These are phyloP conservation scores for Laothoe populi DNA, from an alignment of 2,888 invertebrate species.

Conservation along the genomic window DNA sequence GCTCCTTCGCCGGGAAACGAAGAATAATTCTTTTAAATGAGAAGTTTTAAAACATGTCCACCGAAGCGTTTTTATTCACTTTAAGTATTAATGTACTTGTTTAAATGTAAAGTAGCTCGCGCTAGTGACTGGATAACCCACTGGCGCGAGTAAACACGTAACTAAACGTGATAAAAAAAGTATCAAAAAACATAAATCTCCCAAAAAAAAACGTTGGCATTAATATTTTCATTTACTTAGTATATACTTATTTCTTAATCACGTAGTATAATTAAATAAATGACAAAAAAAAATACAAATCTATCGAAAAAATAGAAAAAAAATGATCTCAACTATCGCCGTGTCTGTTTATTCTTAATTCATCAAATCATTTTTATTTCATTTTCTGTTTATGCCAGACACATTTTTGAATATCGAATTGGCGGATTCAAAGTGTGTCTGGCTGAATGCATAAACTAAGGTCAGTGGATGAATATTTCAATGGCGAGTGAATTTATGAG, in stretches of 20 bases:
- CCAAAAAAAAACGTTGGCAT: slow-evolving; percentile 39
- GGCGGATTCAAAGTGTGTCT: no score
- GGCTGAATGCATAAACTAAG: no score
- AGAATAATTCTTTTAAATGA: slow-evolving; percentile 1
- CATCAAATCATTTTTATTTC: neutral
- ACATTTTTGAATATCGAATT: neutral
- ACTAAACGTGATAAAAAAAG: slow-evolving; percentile 33
- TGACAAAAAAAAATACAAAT: slow-evolving; percentile 72
- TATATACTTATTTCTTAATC: slow-evolving; percentile 56
- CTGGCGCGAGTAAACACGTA: neutral
- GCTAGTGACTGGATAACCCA: neutral
- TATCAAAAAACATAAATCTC: slow-evolving; percentile 30
- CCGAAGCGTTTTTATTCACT: slow-evolving; percentile 14
- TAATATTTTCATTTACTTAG: slow-evolving; percentile 35
- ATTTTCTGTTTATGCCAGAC: neutral
- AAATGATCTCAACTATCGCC: slow-evolving; percentile 67
- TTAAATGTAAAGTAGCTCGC: neutral
- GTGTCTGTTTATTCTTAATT: slow-evolving; percentile 21
- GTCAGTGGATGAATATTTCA: no score
- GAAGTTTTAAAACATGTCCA: neutral
- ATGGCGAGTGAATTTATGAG: no score
- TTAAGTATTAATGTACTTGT: slow-evolving; percentile 25
- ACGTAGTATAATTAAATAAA: slow-evolving; percentile 59
- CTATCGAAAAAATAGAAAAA: slow-evolving; percentile 61
- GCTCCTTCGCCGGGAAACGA: neutral